Evolutionary conservation across 2,113 vertebrate species (phyloP).

Genomic region (Eudyptes chrysolophus): DNA sequence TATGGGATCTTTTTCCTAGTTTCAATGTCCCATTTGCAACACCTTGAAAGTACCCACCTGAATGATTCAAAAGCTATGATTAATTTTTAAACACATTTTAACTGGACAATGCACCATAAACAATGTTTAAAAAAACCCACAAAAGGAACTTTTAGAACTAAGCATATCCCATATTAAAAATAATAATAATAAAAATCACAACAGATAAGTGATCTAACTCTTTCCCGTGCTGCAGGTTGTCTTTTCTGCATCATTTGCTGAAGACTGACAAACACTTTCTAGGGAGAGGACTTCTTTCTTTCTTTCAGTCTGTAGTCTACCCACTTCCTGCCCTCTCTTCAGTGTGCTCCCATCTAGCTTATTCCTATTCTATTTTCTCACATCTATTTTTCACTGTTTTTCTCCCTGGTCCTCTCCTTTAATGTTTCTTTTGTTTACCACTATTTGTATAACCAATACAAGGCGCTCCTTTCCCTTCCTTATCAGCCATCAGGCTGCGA

Average conservation of each 20-base stretch:
- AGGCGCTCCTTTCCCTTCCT: not conserved
- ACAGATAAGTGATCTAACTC: not conserved
- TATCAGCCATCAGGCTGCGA: not conserved
- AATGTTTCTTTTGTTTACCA: not conserved
- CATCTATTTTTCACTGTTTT: not conserved
- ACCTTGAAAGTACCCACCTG: not conserved
- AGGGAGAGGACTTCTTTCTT: not conserved
- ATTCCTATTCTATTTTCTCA: not conserved
- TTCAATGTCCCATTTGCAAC: not conserved
- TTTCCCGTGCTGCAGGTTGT: not conserved
- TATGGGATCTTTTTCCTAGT: not conserved
- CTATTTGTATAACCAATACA: not conserved
- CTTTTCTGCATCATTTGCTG: not conserved
- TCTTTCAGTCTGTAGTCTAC: not conserved
- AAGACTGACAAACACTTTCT: not conserved
- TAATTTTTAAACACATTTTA: not conserved
- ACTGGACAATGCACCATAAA: not conserved
- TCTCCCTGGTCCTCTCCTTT: not conserved
- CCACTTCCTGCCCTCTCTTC: not conserved
- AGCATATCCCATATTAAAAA: not conserved
- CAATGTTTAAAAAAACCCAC: not conserved
- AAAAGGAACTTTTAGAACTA: not conserved
- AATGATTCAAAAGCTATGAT: not conserved
- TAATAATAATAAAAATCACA: not conserved
- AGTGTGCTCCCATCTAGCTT: not conserved